Conservation (phyloP, 2,888 invertebrate species). For the Pherbina coryleti region DNA sequence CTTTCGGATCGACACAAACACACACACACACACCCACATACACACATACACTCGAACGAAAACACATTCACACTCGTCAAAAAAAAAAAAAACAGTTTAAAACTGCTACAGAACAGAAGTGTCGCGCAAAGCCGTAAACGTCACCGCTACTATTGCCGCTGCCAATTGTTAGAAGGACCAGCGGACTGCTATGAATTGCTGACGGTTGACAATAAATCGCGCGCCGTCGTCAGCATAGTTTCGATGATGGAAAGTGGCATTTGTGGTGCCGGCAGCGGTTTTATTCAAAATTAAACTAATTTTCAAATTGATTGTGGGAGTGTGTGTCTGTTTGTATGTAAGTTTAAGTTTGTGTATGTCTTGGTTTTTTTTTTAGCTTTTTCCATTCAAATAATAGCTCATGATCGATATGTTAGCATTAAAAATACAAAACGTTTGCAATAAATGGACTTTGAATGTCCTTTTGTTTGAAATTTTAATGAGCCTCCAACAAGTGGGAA, state of each 20-base stretch:
- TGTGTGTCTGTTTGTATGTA: conserved; percentile 26
- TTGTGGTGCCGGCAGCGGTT: conserved; percentile 35
- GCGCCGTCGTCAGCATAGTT: conserved; percentile 3
- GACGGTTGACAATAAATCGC: conserved; percentile 37
- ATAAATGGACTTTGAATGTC: conserved; percentile 4
- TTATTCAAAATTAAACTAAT: conserved; percentile 62
- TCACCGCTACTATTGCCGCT: not conserved
- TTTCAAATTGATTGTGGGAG: conserved; percentile 48
- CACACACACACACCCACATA: not conserved
- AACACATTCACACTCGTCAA: not conserved
- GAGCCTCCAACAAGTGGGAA: not conserved
- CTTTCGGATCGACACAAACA: not conserved
- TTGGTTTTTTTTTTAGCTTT: conserved; percentile 25
- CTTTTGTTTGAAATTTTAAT: not conserved
- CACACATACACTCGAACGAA: not conserved
- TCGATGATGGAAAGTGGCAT: conserved; percentile 2
- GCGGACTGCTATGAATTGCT: conserved; percentile 7
- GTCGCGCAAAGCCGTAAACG: not conserved
- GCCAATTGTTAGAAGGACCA: not conserved
- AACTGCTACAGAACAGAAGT: not conserved
- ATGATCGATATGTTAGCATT: not conserved
- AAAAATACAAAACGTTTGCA: not conserved
- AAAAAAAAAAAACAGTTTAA: not conserved
- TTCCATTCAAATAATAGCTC: not conserved
- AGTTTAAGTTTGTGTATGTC: not conserved